Base-by-base conservation (phyloP, 2,113 vertebrate species). In the Mobula hypostoma region DNA sequence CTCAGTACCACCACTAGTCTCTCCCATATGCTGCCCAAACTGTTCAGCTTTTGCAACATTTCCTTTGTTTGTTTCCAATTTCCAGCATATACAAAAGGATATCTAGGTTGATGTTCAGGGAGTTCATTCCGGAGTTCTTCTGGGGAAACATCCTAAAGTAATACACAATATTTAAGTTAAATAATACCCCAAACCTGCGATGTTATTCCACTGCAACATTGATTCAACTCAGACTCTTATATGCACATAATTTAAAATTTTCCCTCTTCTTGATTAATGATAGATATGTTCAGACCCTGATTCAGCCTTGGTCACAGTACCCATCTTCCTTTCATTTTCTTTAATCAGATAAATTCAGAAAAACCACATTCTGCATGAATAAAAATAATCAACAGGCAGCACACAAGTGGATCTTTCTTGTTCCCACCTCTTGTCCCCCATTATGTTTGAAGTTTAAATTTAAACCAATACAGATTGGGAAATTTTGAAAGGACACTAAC, bases 61-160 rank as follows among this genome's bases (percentile, higher is more conserved):
- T 74, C 17, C 19, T 74, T 24, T 24, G 17, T 74, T 70, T 70
- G 9, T 70, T 21, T 5, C 11, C 12, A 29, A 93, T 72, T 21
- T 74, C 72, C 72, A 74, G 72, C 72, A 24, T 74, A 11, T 4
- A 74, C 17, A 94, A 96, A 98, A 98, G 97, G 97, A 98, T 98
- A 98, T 98, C 97, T 96, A 1, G 97, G 97, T 95, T 97, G 97
- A 95, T 97, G 95, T 94, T 97, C 97, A 0, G 97, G 97, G 7
- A 97, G 96, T 61, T 97, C 96, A 0, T 97, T 96, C 94, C 96
- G 96, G 7, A 97, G 95, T 5, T 97, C 96, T 94, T 97, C 97
- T 1, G 96, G 96, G 94, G 97, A 97, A 95, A 97, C 96, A 82
- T 97, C 96, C 97, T 97, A 94, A 76, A 95, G 94, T 29, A 19